These are phyloP conservation scores for Heliconius hortense DNA, from an alignment of 2,888 invertebrate genomes.

Conservation along the genomic window DNA sequence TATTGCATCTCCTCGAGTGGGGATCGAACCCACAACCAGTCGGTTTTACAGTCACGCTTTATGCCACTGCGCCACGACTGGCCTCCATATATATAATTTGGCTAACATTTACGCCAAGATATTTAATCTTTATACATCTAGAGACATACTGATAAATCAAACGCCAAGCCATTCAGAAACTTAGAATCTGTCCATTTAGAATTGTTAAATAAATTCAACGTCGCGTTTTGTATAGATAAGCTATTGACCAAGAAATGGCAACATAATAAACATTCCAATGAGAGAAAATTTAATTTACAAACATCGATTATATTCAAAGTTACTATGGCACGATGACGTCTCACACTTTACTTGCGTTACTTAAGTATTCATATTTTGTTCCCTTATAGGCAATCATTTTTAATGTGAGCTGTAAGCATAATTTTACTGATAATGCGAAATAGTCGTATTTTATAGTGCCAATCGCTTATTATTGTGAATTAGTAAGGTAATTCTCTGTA, in stretches of 20 bases:
- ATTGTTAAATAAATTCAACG: neutral
- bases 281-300: neutral
- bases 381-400: neutral
- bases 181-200: neutral
- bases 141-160: neutral
- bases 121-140: too few relatives aligned
- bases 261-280: neutral
- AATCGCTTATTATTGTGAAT: neutral
- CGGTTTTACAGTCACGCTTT: too few relatives aligned
- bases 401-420: neutral
- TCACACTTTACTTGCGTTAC: neutral
- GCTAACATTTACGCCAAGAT: too few relatives aligned
- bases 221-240: neutral
- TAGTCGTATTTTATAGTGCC: neutral
- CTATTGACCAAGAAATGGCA: neutral
- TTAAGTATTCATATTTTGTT: slow-evolving; percentile 13
- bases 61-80: too few relatives aligned
- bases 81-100: too few relatives aligned
- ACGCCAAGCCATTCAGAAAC: neutral
- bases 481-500: neutral
- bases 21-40: too few relatives aligned
- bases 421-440: neutral
- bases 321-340: neutral
- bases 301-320: neutral
- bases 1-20: too few relatives aligned